These are phyloP conservation scores for Galerucella calmariensis DNA, from an alignment of 2,888 invertebrate species.

Conservation along the genomic window DNA sequence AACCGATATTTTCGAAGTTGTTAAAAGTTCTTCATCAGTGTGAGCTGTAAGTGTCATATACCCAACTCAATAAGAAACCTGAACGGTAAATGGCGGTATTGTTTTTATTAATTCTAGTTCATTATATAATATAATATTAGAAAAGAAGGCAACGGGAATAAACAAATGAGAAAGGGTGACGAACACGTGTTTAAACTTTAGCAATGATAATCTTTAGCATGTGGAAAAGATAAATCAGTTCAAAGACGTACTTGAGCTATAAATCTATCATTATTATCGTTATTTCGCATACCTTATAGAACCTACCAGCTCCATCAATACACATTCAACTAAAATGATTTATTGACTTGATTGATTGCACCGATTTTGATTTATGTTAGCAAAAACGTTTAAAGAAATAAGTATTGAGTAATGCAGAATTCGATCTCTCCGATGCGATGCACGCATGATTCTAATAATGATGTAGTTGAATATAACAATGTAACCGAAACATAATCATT, in stretches of 20 bases:
- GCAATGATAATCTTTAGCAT: too few relatives aligned
- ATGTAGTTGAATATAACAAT: not conserved
- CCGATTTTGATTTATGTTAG: not conserved
- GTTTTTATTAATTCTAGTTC: too few relatives aligned
- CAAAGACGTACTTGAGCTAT: not conserved
- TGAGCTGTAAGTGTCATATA: too few relatives aligned
- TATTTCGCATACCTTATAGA: not conserved
- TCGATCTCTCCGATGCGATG: not conserved
- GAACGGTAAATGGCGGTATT: too few relatives aligned
- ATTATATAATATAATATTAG: too few relatives aligned
- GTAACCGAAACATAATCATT: constrained; percentile 9
- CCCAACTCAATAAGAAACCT: too few relatives aligned
- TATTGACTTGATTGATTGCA: not conserved
- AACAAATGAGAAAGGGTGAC: too few relatives aligned
- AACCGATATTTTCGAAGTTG: too few relatives aligned
- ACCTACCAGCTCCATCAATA: not conserved
- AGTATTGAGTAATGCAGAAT: not conserved
- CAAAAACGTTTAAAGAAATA: too few relatives aligned
- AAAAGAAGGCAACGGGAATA: too few relatives aligned
- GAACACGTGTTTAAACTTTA: too few relatives aligned
- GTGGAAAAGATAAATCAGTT: not conserved
- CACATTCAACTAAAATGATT: not conserved
- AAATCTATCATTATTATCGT: not conserved
- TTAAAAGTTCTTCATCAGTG: too few relatives aligned
- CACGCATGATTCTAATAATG: not conserved